Conservation (phyloP, 1,140 invertebrate genomes). For the Zaprionus davidi region DNA sequence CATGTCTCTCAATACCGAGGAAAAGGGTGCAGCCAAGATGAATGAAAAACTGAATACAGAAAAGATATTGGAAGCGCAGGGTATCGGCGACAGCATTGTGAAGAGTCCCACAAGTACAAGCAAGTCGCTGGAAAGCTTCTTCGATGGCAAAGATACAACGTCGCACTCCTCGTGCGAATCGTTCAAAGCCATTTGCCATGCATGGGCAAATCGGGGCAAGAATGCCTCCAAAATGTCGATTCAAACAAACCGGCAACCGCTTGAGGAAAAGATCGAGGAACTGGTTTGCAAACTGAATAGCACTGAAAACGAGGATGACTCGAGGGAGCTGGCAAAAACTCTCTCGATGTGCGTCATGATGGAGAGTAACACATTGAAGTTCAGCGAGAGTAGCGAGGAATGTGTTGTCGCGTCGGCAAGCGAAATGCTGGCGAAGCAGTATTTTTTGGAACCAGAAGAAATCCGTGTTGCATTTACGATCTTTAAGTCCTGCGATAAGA, state of each 20-base stretch:
- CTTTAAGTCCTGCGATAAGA: slow-evolving; percentile 42
- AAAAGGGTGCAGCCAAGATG: not conserved
- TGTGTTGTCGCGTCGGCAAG: not conserved
- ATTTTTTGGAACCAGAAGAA: slow-evolving; percentile 39
- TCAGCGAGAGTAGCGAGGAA: slow-evolving; percentile 39
- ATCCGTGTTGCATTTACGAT: slow-evolving; percentile 31
- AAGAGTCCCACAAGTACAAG: not conserved
- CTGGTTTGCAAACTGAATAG: not conserved
- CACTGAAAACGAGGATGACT: not conserved
- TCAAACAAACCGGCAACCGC: slow-evolving; percentile 4
- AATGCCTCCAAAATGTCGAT: slow-evolving; percentile 38
- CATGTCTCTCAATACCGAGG: not conserved
- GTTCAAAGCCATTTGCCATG: slow-evolving; percentile 24
- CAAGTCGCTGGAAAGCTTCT: not conserved
- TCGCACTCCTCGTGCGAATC: slow-evolving; percentile 56
- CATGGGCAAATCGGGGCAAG: slow-evolving; percentile 24
- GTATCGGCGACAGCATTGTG: slow-evolving; percentile 19
- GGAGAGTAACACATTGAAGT: slow-evolving; percentile 17
- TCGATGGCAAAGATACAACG: not conserved
- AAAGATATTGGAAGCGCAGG: not conserved
- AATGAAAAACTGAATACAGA: not conserved
- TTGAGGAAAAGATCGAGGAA: not conserved
- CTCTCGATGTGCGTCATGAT: slow-evolving; percentile 35
- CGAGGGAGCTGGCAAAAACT: not conserved
- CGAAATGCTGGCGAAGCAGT: not conserved